Base-by-base conservation (phyloP, 1,140 invertebrate species). In the Diplogasteroides magnus region DNA sequence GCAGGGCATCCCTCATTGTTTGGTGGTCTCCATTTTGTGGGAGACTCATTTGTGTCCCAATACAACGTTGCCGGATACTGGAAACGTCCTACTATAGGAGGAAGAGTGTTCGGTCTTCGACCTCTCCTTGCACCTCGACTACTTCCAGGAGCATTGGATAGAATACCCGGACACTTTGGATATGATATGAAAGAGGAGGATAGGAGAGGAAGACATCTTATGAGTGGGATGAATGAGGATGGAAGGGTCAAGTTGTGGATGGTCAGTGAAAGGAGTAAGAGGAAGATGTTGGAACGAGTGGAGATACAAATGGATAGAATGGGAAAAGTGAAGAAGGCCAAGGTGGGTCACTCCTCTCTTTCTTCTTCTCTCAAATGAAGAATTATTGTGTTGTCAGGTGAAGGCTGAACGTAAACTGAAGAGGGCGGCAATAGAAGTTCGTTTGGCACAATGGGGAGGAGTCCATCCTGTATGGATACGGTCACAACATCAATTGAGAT, bases 21-120 rank as follows among this genome's bases (percentile, higher is more conserved):
- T 31, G 69, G 69, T 15, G 69, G 69, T 13, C 19, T 71, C 14
- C 26, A 64, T 1, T 58, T 56, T 23, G 64, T 67, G 55, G 65
- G 14, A 23, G 59, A 48, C 3, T 19, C 27, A 59, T 67, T 61
- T 29, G 67, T 72, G 26, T 60, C 70, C 2, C 70, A 72, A 57
- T 72, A 72, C 48, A 72, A 72, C 59, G 26, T 72, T n/a, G 27
- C 61, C 23, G 27, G 26, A 23, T 61, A 31, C n/a, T 72, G 64
- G 70, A 72, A 19, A 48, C 6, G 19, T 6, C 37, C 37, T 48
- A 19, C 6, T 11, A 11, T 48, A 19, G 37, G 37, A 48, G 37
- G 68, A 19, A 25, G 62, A 15, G 26, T 14, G 61, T 2, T 28
- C 31, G 14, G 31, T 1, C 32, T 68, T 31, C 37, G 59, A 59